Evolutionary conservation across 1,140 invertebrate genomes (phyloP), one percentile per base, ranked within the genome.

Genomic region (Cecropterus lyciades): DNA sequence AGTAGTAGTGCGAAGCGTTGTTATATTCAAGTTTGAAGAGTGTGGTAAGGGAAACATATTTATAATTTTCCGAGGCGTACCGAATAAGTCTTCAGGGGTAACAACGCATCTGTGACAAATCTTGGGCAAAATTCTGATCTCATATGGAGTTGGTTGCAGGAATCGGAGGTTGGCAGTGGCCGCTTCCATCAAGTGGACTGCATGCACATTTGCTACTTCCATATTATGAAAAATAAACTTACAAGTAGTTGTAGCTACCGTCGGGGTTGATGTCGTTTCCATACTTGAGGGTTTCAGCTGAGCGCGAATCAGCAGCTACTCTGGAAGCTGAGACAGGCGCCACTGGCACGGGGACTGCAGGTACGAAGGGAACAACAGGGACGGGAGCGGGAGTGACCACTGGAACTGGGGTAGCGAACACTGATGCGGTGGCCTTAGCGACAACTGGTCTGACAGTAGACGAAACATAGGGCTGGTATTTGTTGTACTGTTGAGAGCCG

Each of bases 191-290:
- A n/a, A n/a, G n/a, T n/a, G n/a, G n/a, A n/a, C n/a, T n/a, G n/a
- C n/a, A n/a, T n/a, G n/a, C n/a, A n/a, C n/a, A n/a, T n/a, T n/a
- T n/a, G n/a, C n/a, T n/a, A n/a, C n/a, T n/a, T n/a, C n/a, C n/a
- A n/a, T n/a, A n/a, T n/a, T 33, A n/a, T 49, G 27, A 42, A 14
- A 57, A 8, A 42, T 42, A 0, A 42, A 87, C 85, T 84, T 74
- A 90, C 87, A 59, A 79, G 78, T 85, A 90, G 72, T 40, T 79
- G 85, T 75, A 90, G 70, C 53, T 46, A 67, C 87, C 85, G 13
- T 88, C 84, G 27, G 81, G 75, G 67, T 72, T 79, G 77, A 82
- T 80, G 52, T 87, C 86, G 59, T 78, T 85, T 27, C 66, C 79
- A 67, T 57, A 84, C 62, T 72, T 87, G 49, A 87, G 6, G 56